A percentile compares a stretch with the other conserved stretches of the same genome.
Conservation (phyloP, 2,113 vertebrate species). For the Phocoena phocoena region DNA sequence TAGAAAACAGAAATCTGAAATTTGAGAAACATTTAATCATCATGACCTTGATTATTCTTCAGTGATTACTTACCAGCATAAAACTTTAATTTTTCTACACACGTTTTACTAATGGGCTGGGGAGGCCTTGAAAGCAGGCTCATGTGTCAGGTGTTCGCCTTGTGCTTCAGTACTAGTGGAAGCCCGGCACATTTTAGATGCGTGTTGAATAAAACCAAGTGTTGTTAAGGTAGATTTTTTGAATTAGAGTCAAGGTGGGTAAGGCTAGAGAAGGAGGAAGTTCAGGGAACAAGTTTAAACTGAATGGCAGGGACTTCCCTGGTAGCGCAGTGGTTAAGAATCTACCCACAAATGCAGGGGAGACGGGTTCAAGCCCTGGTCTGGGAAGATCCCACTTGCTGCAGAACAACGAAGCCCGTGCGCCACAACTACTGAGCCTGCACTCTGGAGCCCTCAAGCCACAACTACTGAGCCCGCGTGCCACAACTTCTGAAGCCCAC, state of each 20-base stretch:
- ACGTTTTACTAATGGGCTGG: neutral
- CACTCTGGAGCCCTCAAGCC: too few species aligned
- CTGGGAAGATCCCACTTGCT: too few species aligned
- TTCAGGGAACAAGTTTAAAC: neutral
- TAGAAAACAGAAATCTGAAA: conserved; percentile 24
- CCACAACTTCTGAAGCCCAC: too few species aligned
- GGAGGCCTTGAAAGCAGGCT: neutral
- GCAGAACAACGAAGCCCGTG: too few species aligned
- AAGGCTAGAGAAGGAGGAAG: neutral
- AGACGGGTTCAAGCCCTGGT: too few species aligned
- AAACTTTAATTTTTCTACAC: neutral
- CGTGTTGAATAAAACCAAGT: neutral
- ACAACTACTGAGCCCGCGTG: too few species aligned
- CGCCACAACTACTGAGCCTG: too few species aligned
- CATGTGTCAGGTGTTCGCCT: neutral
- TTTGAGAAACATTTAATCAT: neutral
- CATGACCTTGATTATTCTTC: neutral
- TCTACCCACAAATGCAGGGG: too few species aligned
- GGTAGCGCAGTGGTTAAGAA: too few species aligned
- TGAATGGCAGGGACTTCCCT: neutral
- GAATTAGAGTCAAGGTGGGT: neutral
- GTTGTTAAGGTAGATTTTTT: neutral
- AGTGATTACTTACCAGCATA: neutral
- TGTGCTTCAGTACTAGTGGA: neutral
- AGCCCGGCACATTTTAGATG: neutral